These are phyloP conservation scores for Chaenocephalus aceratus DNA, from an alignment of 2,113 vertebrate genomes.

Conservation along the genomic window DNA sequence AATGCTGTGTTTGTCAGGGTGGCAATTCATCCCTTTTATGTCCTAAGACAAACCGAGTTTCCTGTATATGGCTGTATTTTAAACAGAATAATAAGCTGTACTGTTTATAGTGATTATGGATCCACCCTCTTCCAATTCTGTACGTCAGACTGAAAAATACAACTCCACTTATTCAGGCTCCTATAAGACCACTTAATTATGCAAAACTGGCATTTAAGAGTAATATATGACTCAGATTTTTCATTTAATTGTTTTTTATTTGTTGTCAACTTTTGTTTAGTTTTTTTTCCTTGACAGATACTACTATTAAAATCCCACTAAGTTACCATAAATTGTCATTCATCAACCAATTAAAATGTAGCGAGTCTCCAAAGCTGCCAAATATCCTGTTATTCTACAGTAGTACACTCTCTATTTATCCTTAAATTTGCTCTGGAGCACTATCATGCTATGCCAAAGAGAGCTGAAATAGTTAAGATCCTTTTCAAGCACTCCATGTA, in stretches of 20 bases:
- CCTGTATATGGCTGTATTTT: not conserved
- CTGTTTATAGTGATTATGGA: not conserved
- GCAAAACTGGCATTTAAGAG: not conserved
- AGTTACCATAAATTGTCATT: slow-evolving; percentile 48
- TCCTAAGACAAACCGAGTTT: not conserved
- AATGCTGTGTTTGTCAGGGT: not conserved
- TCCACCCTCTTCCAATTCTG: not conserved
- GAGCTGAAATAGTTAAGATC: slow-evolving; percentile 65
- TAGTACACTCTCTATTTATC: slow-evolving; percentile 41
- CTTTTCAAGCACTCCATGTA: slow-evolving; percentile 55
- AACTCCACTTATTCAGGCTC: slow-evolving; percentile 4
- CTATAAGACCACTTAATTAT: not conserved
- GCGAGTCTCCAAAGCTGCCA: slow-evolving; percentile 52
- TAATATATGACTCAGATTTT: slow-evolving; percentile 46
- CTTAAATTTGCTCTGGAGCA: slow-evolving; percentile 62
- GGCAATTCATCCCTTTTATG: slow-evolving; percentile 7
- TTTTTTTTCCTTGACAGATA: slow-evolving; percentile 9
- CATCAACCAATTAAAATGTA: slow-evolving; percentile 52
- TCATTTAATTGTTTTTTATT: not conserved
- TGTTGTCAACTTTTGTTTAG: not conserved
- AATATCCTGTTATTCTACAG: slow-evolving; percentile 39
- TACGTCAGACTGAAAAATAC: not conserved
- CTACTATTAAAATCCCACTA: slow-evolving; percentile 29
- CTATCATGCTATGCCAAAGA: slow-evolving; percentile 51
- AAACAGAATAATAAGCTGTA: not conserved